Base-by-base conservation (phyloP, 2,888 invertebrate genomes). In the Megaustenia siamemsis region DNA sequence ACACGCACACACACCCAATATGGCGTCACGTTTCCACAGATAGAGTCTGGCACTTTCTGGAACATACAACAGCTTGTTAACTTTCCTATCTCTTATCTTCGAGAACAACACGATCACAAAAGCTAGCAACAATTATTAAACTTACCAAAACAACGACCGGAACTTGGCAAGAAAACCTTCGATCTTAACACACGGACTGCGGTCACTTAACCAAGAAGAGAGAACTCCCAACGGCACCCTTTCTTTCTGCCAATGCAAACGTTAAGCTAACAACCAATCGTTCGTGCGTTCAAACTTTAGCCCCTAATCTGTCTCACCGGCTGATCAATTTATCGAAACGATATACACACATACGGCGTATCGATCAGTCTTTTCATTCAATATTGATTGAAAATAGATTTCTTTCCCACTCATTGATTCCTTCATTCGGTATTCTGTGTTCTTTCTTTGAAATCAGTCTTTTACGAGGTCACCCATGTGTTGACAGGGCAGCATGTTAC, bases 301-400 rank as follows among this genome's bases (percentile, higher is more conserved):
- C 10, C 66, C 28, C 18, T 73, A 21, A 0, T 21, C 24, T 28
- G 49, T 35, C 49, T 49, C 18, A 1, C 49, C 32, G 49, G 73
- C 35, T 35, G 49, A 49, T 73, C 73, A 28, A 73, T 49, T 73
- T 32, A 32, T 73, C 43, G 73, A 49, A 49, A 45, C 28, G 49
- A 32, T 35, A 49, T 32, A 32, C 73, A 73, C 73, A 73, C 73
- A 73, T 28, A 43, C 28, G 6, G 49, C 12, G 56, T 63, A 63
- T 75, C 63, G 45, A 45, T 60, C 10, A 15, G n/a, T 15, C 15
- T 28, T 21, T 81, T 77, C 77, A 77, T 77, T 63, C 43, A 77
- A n/a, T 63, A 77, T 77, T 77, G 77, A 77, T 81, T 43, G 18
- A 53, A 0, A 28, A 77, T 81, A 12, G 68, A 53, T 56, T 49